Percentiles rank a stretch among this genome's conserved stretches.
Evolutionary conservation across 2,797 vertebrate species (phyloP).

Genomic region (Chrosomus eos): DNA sequence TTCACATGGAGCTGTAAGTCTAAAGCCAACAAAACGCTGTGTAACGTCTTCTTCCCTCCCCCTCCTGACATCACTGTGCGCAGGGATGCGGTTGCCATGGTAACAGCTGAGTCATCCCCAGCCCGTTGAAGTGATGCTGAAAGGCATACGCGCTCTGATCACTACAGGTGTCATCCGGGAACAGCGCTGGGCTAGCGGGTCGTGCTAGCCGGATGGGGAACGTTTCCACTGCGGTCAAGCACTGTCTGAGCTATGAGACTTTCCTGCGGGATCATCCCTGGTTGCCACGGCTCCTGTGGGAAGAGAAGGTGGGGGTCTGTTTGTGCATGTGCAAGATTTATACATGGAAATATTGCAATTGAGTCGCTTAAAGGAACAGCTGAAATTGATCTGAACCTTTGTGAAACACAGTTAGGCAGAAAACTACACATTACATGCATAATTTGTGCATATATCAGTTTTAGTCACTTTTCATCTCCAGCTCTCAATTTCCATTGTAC

Average conservation of each 20-base stretch:
- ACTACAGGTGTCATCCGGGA: slow-evolving; percentile 39
- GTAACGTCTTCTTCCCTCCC: neutral
- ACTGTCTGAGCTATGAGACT: slow-evolving; percentile 89
- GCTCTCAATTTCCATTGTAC: neutral
- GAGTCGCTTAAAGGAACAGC: neutral
- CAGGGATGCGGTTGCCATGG: slow-evolving; percentile 73
- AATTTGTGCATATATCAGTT: neutral
- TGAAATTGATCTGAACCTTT: neutral
- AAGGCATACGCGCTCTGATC: slow-evolving; percentile 14
- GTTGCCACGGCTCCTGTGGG: slow-evolving; percentile 76
- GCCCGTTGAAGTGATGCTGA: slow-evolving; percentile 62
- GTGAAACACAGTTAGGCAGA: neutral
- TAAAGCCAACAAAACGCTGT: slow-evolving; percentile 47
- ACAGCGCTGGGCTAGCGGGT: slow-evolving; percentile 29
- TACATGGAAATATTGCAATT: slow-evolving; percentile 21
- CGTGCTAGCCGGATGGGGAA: slow-evolving; percentile 82
- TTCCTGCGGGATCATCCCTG: slow-evolving; percentile 85
- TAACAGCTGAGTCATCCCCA: slow-evolving; percentile 78
- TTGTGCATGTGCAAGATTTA: slow-evolving; percentile 46
- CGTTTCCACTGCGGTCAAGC: slow-evolving; percentile 86
- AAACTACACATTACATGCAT: neutral
- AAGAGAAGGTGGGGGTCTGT: slow-evolving; percentile 80
- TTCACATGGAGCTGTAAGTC: slow-evolving; percentile 49
- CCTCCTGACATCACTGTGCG: neutral
- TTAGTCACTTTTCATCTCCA: neutral